Conservation (phyloP, 1,140 invertebrate species). For the Drosophila parabipectinata region DNA sequence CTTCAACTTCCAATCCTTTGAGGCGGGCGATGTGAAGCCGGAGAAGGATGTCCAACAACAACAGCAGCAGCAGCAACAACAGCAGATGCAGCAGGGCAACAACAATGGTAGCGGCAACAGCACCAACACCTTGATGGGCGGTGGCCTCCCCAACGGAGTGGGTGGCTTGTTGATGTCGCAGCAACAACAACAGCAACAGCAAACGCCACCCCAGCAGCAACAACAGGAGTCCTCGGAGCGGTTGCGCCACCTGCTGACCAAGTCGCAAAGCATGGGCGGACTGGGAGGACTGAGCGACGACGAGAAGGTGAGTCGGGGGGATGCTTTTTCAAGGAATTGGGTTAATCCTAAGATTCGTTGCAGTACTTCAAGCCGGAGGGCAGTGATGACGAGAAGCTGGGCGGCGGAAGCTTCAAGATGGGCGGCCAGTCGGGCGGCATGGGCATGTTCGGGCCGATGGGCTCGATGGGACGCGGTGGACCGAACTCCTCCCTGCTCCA, state of each 20-base stretch:
- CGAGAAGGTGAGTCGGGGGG: constrained; percentile 74
- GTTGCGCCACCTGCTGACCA: constrained; percentile 88
- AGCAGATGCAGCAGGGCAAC: constrained; percentile 71
- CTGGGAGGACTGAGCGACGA: constrained; percentile 81
- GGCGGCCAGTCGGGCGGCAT: constrained; percentile 38
- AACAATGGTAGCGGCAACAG: constrained; percentile 45
- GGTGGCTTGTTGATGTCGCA: constrained; percentile 50
- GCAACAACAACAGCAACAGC: constrained; percentile 44
- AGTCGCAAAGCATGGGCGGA: constrained; percentile 66
- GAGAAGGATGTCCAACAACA: constrained; percentile 67
- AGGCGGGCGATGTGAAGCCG: constrained; percentile 61
- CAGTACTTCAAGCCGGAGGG: constrained; percentile 86
- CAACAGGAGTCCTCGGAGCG: constrained; percentile 85
- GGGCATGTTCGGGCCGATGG: constrained; percentile 58
- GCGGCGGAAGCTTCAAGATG: constrained; percentile 64
- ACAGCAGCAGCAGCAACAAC: constrained; percentile 58
- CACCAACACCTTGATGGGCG: constrained; percentile 45
- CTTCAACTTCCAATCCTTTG: constrained; percentile 72
- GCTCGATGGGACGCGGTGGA: constrained; percentile 34
- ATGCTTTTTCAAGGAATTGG: neutral
- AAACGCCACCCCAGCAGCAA: constrained; percentile 36
- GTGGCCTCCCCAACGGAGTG: constrained; percentile 57
- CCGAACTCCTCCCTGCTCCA: constrained; percentile 47
- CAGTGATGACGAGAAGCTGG: constrained; percentile 89
- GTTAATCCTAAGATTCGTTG: neutral